These are phyloP conservation scores for Sternotherus odoratus DNA, from an alignment of 2,797 vertebrate genomes.

Conservation along the genomic window DNA sequence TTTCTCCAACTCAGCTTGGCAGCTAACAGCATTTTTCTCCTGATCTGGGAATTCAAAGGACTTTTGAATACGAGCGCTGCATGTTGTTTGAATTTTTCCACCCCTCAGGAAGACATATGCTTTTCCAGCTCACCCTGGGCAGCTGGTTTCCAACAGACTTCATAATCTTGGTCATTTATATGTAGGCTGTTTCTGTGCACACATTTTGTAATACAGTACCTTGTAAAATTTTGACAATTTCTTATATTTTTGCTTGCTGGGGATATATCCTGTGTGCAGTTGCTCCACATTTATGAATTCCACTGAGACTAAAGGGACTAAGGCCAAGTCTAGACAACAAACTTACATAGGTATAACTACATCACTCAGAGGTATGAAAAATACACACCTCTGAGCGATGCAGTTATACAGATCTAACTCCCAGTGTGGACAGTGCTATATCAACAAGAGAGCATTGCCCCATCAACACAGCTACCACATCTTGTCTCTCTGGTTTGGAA, in stretches of 20 bases:
- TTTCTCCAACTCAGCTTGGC: slow-evolving; percentile 38
- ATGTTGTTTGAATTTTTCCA: not conserved
- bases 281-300: not conserved
- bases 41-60: not conserved
- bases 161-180: slow-evolving; percentile 32
- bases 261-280: not conserved
- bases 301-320: not conserved
- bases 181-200: slow-evolving; percentile 3
- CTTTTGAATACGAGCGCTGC: not conserved
- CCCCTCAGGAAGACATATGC: not conserved
- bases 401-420: not conserved
- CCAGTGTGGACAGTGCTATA: not conserved
- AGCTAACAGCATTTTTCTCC: not conserved
- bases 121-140: slow-evolving; percentile 13
- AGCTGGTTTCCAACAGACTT: slow-evolving; percentile 60
- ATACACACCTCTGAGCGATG: not conserved
- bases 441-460: not conserved
- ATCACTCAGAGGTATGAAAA: not conserved
- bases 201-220: slow-evolving; percentile 40
- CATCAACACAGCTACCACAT: not conserved
- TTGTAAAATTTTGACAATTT: slow-evolving; percentile 19
- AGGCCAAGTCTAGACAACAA: not conserved
- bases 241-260: slow-evolving; percentile 26
- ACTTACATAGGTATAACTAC: not conserved
- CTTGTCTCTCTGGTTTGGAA: not conserved